These are phyloP conservation scores for Halictus ligatus DNA, from an alignment of 2,888 invertebrate genomes.

Conservation along the genomic window DNA sequence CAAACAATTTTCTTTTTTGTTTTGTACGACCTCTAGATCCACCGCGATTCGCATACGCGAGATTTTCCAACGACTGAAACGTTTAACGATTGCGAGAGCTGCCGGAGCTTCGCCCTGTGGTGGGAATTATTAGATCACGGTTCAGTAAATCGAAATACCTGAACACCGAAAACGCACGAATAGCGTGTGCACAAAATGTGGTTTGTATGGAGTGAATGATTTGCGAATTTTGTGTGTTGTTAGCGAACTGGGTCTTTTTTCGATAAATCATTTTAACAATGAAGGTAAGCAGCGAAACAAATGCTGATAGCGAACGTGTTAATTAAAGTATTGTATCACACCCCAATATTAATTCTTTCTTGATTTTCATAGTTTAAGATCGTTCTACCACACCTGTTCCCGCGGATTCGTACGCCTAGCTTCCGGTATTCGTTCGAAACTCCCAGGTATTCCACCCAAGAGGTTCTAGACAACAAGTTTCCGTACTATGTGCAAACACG, in stretches of 20 bases:
- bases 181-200: background rate
- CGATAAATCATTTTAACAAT: no score
- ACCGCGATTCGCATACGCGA: background rate
- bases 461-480: slow-evolving; percentile 51
- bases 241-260: background rate
- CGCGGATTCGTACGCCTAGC: slow-evolving; percentile 29
- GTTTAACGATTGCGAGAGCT: background rate
- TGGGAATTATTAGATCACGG: background rate
- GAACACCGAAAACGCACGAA: background rate
- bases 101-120: background rate
- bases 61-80: background rate
- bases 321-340: background rate
- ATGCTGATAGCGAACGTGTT: background rate
- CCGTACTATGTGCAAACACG: slow-evolving; percentile 33
- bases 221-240: background rate
- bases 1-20: background rate
- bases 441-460: slow-evolving; percentile 62
- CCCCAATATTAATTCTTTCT: slow-evolving; percentile 53
- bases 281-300: no score
- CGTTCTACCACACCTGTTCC: background rate
- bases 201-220: background rate
- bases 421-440: slow-evolving; percentile 55
- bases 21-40: background rate
- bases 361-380: slow-evolving; percentile 52
- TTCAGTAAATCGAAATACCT: background rate